Evolutionary conservation across 37 sponge, comb jelly and placozoan genomes (phyloP).

Genomic region (Corticium candelabrum): DNA sequence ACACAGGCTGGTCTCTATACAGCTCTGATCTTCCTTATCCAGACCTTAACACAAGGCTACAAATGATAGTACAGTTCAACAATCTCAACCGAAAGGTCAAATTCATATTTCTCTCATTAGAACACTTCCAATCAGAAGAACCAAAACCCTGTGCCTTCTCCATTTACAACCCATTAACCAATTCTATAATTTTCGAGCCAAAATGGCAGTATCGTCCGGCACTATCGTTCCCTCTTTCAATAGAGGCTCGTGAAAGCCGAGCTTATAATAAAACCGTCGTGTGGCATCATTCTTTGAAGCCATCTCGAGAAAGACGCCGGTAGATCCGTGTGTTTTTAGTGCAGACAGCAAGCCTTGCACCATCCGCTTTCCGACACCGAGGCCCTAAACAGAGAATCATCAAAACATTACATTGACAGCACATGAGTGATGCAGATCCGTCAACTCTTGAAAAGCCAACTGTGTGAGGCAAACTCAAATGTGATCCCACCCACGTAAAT

Average conservation of each 20-base stretch:
- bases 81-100: not conserved
- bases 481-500: too few species aligned
- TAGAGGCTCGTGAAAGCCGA: constrained; percentile 65
- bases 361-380: constrained; percentile 20
- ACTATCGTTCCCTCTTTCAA: constrained; percentile 3
- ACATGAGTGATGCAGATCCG: not conserved
- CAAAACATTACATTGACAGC: not conserved
- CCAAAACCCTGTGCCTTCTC: too few species aligned
- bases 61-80: not conserved
- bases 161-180: too few species aligned
- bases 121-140: too few species aligned
- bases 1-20: too few species aligned
- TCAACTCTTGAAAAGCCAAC: not conserved
- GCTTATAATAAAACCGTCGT: constrained; percentile 69
- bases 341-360: constrained; percentile 43
- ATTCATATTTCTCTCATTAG: too few species aligned
- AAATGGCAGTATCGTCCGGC: not conserved
- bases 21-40: too few species aligned
- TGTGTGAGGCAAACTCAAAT: too few species aligned
- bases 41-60: too few species aligned
- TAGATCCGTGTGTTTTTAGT: constrained; percentile 69
- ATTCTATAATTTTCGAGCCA: not conserved
- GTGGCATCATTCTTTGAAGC: constrained; percentile 38
- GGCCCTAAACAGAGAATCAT: constrained; percentile 15
- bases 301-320: constrained; percentile 87